Base-by-base conservation (phyloP, 2,113 vertebrate genomes). In the Phalacrocorax carbo region DNA sequence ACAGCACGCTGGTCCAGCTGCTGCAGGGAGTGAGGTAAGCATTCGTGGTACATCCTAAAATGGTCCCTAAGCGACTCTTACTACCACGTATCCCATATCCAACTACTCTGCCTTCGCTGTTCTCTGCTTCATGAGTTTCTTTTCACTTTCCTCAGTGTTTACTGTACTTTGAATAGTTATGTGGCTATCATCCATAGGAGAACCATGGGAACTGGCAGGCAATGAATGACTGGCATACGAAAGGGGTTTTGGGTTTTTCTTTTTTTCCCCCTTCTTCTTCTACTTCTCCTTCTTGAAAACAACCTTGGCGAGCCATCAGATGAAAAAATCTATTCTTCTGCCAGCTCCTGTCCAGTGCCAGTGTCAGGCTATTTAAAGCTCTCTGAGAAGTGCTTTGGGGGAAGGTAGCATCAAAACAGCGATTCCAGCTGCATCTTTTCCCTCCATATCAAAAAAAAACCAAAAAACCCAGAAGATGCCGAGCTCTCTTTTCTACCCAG, bases 361-460 rank as follows among this genome's bases (percentile, higher is more conserved):
- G 89, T 96, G 93, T 97, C 92, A 46, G 82, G 71, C 79, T 96
- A 95, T 95, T 97, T 97, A 96, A 97, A 95, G 78, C 55, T 70
- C 90, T 64, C 83, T 69, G 90, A 95, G 84, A 94, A 91, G 86
- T 30, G 42, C 26, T 61, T 48, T 70, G 57, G 42, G 58, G 78
- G 75, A 93, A 97, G 93, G 83, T 93, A 66, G 38, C 70, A 95
- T 48, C 81, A 77, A 58, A 84, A 32, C 76, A 81, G 44, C 30
- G 8, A 5, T 91, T n/a, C 3, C 1, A 93, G 46, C 60, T 70
- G 32, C 89, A 90, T 61, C 84, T 90, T 94, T 40, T 54, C 19
- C 46, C 42, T 38, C 38, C 1, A 2, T 18, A 54, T 30, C 0
- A n/a, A 80, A 88, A 84, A 88, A 84, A 48, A 20, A 10, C n/a